Evolutionary conservation across 2,113 vertebrate genomes (phyloP).

Genomic region (Notechis scutatus): DNA sequence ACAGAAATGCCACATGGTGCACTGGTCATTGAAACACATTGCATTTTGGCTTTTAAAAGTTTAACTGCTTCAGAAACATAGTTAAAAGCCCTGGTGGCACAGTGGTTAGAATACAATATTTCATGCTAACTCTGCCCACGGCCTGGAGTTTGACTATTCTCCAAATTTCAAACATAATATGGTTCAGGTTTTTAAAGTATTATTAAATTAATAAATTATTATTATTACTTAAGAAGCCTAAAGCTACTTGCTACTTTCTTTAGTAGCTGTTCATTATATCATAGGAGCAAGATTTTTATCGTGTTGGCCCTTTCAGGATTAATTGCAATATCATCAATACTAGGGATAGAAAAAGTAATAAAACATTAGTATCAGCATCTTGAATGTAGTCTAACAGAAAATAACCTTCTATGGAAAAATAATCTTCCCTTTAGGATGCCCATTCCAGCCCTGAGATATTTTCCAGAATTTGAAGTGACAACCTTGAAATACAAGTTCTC

Average conservation of each 20-base stretch:
- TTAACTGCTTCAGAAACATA: no score
- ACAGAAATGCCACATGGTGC: no score
- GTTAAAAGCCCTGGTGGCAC: no score
- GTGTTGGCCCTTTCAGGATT: background rate
- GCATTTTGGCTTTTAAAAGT: no score
- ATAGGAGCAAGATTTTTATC: background rate
- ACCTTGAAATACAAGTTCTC: conserved; percentile 12
- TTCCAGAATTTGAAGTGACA: conserved; percentile 13
- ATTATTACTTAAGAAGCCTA: background rate
- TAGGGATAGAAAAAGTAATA: background rate
- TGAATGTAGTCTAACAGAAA: background rate
- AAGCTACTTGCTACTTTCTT: background rate
- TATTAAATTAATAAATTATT: background rate
- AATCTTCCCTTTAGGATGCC: background rate
- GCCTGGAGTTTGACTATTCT: background rate
- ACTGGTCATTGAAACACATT: no score
- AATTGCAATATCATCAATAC: background rate
- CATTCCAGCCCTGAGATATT: background rate
- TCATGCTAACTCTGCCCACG: no score
- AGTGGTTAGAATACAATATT: no score
- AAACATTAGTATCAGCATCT: background rate
- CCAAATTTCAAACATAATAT: background rate
- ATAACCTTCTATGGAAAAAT: background rate
- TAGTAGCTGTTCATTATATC: background rate
- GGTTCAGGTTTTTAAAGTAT: background rate